Evolutionary conservation across 2,113 vertebrate genomes (phyloP), one percentile per base, ranked within the genome.

Genomic region (Amblyopsis rosae): DNA sequence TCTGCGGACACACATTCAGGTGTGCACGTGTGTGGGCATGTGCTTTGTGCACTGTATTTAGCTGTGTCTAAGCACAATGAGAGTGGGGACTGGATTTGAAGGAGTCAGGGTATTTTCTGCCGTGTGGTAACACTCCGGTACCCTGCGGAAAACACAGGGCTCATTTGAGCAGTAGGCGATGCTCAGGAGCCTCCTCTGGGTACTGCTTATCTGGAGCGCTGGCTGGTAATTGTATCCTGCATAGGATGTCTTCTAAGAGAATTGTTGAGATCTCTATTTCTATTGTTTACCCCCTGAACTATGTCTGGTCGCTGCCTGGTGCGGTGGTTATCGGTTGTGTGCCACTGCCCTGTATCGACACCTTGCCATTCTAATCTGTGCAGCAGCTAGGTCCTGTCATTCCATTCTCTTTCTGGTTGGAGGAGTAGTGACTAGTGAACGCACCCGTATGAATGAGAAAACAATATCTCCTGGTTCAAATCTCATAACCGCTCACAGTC

Each of bases 61-160:
- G 73, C 32, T 75, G 71, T 77, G 63, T 67, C 13, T 70, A 68
- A 82, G 65, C 71, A 80, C 46, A 59, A 62, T 75, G 55, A 60
- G 45, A 16, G 56, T 1, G 26, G 26, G 56, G 41, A 12, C 9
- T 16, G 7, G 17, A 66, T 73, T 73, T 71, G 71, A 66, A 17
- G 12, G 53, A 63, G 71, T 63, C 48, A 60, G 68, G 56, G 72
- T 84, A 77, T 70, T 77, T 59, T 6, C 72, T 55, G 54, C 47
- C 26, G n/a, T 46, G 16, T 61, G 73, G 16, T 46, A 17, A 60
- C 47, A 57, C 69, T 26, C 55, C 16, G 16, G 10, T 59, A 57
- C 76, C 69, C 79, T 82, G 72, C 72, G 75, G 76, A 77, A 84
- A 70, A 79, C 77, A 58, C 51, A 67, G 69, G 77, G 82, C 70